A percentile compares a stretch with the other conserved stretches of the same genome.
These are phyloP conservation scores for Thamnophis sirtalis DNA, from an alignment of 2,113 vertebrate species.

Conservation along the genomic window DNA sequence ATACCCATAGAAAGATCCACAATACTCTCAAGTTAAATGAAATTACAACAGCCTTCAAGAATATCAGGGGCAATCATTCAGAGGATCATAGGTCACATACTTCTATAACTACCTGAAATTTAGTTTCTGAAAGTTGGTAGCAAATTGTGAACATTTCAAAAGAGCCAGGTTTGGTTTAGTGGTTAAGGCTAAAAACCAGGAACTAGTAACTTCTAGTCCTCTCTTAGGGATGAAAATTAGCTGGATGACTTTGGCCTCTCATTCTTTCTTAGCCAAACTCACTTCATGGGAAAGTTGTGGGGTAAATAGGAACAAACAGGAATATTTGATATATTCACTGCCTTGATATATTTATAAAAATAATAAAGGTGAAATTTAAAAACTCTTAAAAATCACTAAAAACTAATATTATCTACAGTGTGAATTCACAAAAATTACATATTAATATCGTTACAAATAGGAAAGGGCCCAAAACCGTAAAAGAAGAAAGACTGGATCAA, in stretches of 20 bases:
- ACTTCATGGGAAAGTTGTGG: neutral
- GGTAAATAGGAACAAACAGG: neutral
- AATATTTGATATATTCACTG: neutral
- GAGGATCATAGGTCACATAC: neutral
- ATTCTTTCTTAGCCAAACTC: neutral
- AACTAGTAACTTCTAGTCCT: neutral
- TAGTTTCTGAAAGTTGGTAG: neutral
- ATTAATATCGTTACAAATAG: neutral
- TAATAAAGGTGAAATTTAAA: neutral
- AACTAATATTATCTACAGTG: neutral
- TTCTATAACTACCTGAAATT: neutral
- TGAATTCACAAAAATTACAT: neutral
- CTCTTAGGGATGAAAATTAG: neutral
- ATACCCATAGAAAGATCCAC: neutral
- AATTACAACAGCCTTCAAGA: neutral
- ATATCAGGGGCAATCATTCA: neutral
- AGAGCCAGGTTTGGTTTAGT: too few relatives aligned
- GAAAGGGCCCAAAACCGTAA: neutral
- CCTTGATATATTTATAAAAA: neutral
- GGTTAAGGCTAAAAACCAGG: neutral
- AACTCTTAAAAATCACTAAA: neutral
- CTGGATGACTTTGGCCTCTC: neutral
- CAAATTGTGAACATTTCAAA: neutral
- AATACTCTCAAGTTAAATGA: neutral
- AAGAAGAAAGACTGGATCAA: neutral